Base-by-base conservation (phyloP, 64 coral and sea anemone species). In the Exaiptasia diaphana region DNA sequence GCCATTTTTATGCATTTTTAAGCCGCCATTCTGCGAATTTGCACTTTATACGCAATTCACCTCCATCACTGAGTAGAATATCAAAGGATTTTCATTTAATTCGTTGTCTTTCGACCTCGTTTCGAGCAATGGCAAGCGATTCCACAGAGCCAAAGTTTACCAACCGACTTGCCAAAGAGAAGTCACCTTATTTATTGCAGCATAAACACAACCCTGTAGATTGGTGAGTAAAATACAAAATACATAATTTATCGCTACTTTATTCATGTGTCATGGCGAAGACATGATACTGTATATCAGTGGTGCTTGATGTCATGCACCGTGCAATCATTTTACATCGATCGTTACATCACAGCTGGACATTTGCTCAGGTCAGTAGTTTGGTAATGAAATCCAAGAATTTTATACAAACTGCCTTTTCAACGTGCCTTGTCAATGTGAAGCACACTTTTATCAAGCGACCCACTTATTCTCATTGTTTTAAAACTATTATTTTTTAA, bases 131-230 rank as follows among this genome's bases (percentile, higher is more conserved):
- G 61, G 61, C 61, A 35, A 35, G 30, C 7, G 33, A 33, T 65
- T 65, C 61, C 1, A 25, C 39, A 46, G 7, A 73, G 55, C 80
- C 86, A 2, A 93, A 93, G 54, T 70, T 79, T 50, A 92, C 85
- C 0, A 99, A 99, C 68, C 79, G 95, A 41, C 74, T 99, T 64
- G 64, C 64, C n/a, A 74, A 99, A 27, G 90, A 91, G 46, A 99
- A 84, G 73, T 99, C 95, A 2, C 95, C 95, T 0, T 99, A 99
- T 75, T 85, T 99, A 17, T 67, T 99, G 12, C 95, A 99, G 46
- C 95, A 99, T 49, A 88, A 88, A 34, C 80, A 99, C 17, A 99
- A 99, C 32, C 95, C 95, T 18, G 95, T 99, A 37, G 90, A 99
- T 56, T 93, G 95, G 95, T 93, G 41, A 81, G 95, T 74, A 5